These are phyloP conservation scores for Hipposideros larvatus DNA, from an alignment of 2,797 vertebrate species.

Conservation along the genomic window DNA sequence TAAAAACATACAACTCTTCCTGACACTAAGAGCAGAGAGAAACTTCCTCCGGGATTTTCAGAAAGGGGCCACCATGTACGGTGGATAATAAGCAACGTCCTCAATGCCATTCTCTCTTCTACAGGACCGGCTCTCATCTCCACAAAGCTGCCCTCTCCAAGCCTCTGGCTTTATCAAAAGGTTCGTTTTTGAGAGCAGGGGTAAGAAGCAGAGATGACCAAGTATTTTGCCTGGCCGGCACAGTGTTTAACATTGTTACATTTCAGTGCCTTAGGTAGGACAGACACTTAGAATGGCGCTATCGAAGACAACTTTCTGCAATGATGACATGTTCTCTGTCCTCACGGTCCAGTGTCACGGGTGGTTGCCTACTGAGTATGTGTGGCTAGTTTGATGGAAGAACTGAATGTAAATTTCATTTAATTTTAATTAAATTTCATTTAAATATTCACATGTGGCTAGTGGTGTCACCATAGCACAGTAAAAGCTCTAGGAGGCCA, in stretches of 20 bases:
- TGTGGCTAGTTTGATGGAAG: neutral
- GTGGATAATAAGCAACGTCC: neutral
- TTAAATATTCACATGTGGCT: neutral
- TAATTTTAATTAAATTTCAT: neutral
- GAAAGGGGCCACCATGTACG: neutral
- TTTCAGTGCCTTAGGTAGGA: neutral
- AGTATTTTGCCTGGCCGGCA: neutral
- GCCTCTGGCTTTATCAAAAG: neutral
- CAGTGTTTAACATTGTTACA: neutral
- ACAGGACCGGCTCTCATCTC: neutral
- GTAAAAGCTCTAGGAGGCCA: neutral
- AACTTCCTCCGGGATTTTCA: neutral
- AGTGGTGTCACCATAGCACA: neutral
- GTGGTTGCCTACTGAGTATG: neutral
- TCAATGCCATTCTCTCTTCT: neutral
- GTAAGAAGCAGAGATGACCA: neutral
- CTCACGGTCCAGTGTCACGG: fast-evolving
- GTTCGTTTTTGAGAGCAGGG: neutral
- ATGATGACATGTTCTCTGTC: neutral
- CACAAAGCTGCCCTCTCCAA: neutral
- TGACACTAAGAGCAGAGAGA: neutral
- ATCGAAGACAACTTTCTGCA: neutral
- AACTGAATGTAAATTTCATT: neutral
- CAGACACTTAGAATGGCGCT: fast-evolving
- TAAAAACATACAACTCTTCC: neutral